Percentiles rank a stretch among this genome's conserved stretches.
Evolutionary conservation across 1,140 invertebrate genomes (phyloP).

Genomic region (Leptopilina clavipes): DNA sequence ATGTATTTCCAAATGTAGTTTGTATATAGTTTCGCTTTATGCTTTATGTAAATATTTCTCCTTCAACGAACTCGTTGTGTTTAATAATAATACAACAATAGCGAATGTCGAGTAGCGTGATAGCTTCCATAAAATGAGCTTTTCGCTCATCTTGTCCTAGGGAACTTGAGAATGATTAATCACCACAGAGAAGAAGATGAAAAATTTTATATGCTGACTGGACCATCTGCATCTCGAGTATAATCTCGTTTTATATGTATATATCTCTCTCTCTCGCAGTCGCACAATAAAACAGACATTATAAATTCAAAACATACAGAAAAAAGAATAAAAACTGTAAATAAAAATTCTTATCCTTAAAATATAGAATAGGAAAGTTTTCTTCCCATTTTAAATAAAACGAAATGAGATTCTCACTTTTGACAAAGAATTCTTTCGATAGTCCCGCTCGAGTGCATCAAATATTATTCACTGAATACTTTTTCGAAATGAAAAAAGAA

Average conservation of each 20-base stretch:
- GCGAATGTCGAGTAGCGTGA: not conserved
- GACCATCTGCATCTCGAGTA: not conserved
- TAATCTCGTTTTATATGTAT: not conserved
- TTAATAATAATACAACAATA: constrained; percentile 1
- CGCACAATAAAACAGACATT: not conserved
- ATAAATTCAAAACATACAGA: not conserved
- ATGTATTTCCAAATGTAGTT: not conserved
- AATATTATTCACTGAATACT: too few relatives aligned
- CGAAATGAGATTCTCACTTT: too few relatives aligned
- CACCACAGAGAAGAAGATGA: not conserved
- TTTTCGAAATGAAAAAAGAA: too few relatives aligned
- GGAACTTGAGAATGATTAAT: constrained; percentile 11
- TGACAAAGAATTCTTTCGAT: too few relatives aligned
- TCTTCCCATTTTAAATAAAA: too few relatives aligned
- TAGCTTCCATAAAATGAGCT: constrained; percentile 12
- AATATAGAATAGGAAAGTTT: too few relatives aligned
- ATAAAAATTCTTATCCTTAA: too few relatives aligned
- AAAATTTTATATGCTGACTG: not conserved
- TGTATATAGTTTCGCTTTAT: not conserved
- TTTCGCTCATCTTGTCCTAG: not conserved
- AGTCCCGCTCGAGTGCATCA: too few relatives aligned
- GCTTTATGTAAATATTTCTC: constrained; percentile 8
- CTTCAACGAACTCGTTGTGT: constrained; percentile 11
- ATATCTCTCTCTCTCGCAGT: not conserved
- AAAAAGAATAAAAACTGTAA: not conserved